phyloP scores from a whole-genome alignment of 2,888 invertebrate genomes.

The Lasius platythorax region DNA sequence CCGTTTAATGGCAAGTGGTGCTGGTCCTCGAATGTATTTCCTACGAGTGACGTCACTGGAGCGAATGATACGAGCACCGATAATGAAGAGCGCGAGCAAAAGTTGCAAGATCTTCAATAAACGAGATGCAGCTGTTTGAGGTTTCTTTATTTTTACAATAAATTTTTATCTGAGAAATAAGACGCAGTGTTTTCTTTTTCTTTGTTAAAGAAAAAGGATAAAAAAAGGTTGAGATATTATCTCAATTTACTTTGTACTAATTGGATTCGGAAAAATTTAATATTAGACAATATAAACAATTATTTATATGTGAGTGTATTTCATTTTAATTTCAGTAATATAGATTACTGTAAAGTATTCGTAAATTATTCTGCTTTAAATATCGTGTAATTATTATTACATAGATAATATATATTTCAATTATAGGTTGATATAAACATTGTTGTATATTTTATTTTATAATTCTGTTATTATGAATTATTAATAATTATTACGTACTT shows the following conservation, averaged over 20 bases:
- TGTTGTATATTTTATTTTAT: background rate
- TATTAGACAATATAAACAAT: background rate
- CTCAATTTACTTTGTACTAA: background rate
- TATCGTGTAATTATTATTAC: background rate
- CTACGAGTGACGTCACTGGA: constrained; percentile 78
- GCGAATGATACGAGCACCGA: constrained; percentile 50
- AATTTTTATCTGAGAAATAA: background rate
- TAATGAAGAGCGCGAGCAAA: constrained; percentile 54
- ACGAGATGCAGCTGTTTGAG: background rate
- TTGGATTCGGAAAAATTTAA: background rate
- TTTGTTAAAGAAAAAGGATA: constrained; percentile 4
- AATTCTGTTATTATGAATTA: constrained; percentile 4
- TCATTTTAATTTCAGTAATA: background rate
- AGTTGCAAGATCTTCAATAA: constrained; percentile 60
- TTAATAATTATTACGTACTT: background rate
- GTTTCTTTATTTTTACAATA: constrained; percentile 14
- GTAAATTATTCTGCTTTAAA: background rate
- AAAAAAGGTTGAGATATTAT: background rate
- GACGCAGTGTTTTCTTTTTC: background rate
- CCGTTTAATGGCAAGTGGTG: constrained; percentile 64
- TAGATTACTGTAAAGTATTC: background rate
- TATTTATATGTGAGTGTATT: background rate
- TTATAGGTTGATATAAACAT: background rate
- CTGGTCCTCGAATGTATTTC: constrained; percentile 74
- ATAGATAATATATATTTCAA: background rate